Base-by-base conservation (phyloP, 2,797 vertebrate genomes). In the Manis pentadactyla region DNA sequence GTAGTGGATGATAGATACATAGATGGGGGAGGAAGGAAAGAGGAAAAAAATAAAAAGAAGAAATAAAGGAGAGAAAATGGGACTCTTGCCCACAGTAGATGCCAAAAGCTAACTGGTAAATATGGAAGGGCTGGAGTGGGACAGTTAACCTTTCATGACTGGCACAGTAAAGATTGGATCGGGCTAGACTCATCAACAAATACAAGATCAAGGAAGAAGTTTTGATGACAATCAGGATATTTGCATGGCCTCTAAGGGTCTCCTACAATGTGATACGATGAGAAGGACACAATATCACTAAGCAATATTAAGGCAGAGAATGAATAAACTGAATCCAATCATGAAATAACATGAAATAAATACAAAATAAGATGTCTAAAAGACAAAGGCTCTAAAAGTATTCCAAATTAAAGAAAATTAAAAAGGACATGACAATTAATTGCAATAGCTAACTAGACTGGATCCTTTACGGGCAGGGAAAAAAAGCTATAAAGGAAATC, bases 301-400 rank as follows among this genome's bases (percentile, higher is more conserved):
- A 55, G 64, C 14, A 68, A 9, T 42, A 46, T 59, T 69, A 69
- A 59, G 59, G 83, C 27, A 39, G 51, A 96, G 71, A 94, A 68
- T 37, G 27, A 92, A 55, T 34, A n/a, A 79, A 64, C 29, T 51
- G 27, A 93, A 37, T 39, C 31, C 59, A 69, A 14, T 82, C 17
- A 66, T 37, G 19, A 46, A 57, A 37, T n/a, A 74, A 23, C n/a
- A 75, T 37, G 6, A 34, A 73, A 75, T 46, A 85, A 68, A 88
- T 23, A 93, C 23, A 68, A 89, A 92, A 57, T 25, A 34, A 69
- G 21, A 68, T 63, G 5, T 27, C 68, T 86, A 46, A 78, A 93
- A 82, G n/a, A 69, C 15, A 91, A 68, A 77, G 4, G 2, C 14
- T 91, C 55, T 92, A 46, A 94, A 82, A 89, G 64, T 87, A 83